Conservation (phyloP, 2,888 invertebrate genomes). For the Leucania comma region DNA sequence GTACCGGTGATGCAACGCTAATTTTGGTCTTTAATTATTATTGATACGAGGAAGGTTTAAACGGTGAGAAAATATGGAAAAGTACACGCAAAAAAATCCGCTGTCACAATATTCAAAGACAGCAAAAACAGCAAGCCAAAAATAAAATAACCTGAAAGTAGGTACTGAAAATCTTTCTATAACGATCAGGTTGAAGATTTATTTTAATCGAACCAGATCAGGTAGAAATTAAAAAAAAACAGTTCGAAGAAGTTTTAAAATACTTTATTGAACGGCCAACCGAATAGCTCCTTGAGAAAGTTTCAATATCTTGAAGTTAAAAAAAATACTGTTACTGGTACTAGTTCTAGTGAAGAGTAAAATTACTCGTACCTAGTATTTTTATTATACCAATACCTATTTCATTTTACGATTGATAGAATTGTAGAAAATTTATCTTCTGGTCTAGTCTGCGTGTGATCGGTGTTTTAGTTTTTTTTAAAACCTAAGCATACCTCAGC, state of each 20-base stretch:
- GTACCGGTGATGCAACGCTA: too few species aligned
- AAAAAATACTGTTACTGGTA: not conserved
- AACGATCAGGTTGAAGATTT: not conserved
- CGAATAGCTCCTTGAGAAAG: not conserved
- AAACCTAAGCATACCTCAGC: too few species aligned
- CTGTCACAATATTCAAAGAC: too few species aligned
- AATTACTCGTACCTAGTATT: not conserved
- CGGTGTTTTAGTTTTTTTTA: not conserved
- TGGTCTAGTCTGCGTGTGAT: not conserved
- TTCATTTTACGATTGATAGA: not conserved
- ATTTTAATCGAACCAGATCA: not conserved
- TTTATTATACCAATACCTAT: not conserved
- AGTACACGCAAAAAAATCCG: too few species aligned
- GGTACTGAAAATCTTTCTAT: too few species aligned
- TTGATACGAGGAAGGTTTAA: too few species aligned
- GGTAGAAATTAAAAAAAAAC: not conserved
- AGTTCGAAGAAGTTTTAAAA: not conserved
- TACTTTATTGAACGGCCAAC: not conserved
- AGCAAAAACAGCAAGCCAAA: too few species aligned
- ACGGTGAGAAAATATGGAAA: too few species aligned
- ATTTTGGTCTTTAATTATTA: too few species aligned
- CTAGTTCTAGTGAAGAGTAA: conserved; percentile 1
- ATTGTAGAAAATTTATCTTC: conserved; percentile 7
- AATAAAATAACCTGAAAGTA: too few species aligned
- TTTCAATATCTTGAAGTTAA: not conserved